Percentiles rank a stretch among this genome's conserved stretches.
Conservation (phyloP, 2,797 vertebrate species). For the Hydrocynus forskahlii region DNA sequence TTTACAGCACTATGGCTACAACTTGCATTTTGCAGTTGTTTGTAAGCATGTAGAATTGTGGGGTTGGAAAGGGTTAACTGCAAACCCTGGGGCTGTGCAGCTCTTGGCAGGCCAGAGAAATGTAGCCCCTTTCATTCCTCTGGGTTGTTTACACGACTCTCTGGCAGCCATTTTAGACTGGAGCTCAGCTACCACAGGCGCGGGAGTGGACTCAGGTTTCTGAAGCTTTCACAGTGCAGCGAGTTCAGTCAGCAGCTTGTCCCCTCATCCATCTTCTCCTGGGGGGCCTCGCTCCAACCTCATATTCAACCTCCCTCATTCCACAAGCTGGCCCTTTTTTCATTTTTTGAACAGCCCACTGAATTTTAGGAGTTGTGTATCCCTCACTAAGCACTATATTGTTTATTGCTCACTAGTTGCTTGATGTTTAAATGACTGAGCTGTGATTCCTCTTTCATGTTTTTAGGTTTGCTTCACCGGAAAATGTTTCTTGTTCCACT, state of each 20-base stretch:
- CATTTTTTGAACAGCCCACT: slow-evolving; percentile 36
- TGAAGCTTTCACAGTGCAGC: slow-evolving; percentile 58
- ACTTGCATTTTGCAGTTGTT: not conserved
- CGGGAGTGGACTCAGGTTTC: slow-evolving; percentile 60
- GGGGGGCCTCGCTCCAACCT: slow-evolving; percentile 37
- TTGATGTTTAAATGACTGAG: slow-evolving; percentile 42
- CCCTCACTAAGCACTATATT: slow-evolving; percentile 26
- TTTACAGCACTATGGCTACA: too few relatives aligned
- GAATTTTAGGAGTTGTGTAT: slow-evolving; percentile 30
- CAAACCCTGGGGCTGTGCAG: slow-evolving; percentile 41
- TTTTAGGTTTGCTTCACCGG: slow-evolving; percentile 38
- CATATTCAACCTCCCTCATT: slow-evolving; percentile 41
- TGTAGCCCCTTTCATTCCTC: slow-evolving; percentile 65
- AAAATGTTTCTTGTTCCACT: slow-evolving; percentile 34
- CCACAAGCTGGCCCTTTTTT: slow-evolving; percentile 38
- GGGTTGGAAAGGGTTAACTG: slow-evolving; percentile 58
- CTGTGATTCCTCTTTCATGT: slow-evolving; percentile 39
- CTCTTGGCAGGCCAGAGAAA: slow-evolving; percentile 64
- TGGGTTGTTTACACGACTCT: slow-evolving; percentile 67
- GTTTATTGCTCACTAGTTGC: slow-evolving; percentile 36
- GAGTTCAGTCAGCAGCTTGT: slow-evolving; percentile 62
- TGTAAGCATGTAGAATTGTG: not conserved
- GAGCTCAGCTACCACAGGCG: slow-evolving; percentile 61
- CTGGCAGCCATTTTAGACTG: slow-evolving; percentile 70
- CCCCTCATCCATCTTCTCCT: slow-evolving; percentile 59